Conservation (phyloP, 2,797 vertebrate species). For the Cyclura pinguis region DNA sequence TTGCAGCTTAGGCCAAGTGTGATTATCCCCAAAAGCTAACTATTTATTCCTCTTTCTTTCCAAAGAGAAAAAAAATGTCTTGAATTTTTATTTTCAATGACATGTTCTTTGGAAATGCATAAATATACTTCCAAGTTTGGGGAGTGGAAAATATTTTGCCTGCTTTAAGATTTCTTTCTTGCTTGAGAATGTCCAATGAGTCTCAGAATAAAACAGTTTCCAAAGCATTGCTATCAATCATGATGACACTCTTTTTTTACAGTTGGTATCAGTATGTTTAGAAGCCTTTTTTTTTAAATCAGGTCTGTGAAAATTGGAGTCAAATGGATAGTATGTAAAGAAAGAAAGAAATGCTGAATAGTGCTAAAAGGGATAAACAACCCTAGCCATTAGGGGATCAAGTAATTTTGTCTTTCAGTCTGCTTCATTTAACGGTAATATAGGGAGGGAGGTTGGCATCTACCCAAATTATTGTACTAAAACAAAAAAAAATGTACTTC, state of each 20-base stretch:
- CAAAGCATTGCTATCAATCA: conserved; percentile 37
- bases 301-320: conserved; percentile 30
- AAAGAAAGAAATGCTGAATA: conserved; percentile 36
- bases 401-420: conserved; percentile 55
- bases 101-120: conserved; percentile 22
- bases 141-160: neutral
- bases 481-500: conserved; percentile 32
- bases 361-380: neutral
- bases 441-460: conserved; percentile 11
- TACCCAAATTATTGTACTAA: rapidly evolving
- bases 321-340: conserved; percentile 63
- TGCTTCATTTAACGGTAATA: conserved; percentile 51
- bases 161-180: conserved; percentile 53
- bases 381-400: neutral
- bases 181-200: neutral
- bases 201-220: conserved; percentile 31
- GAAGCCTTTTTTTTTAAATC: conserved; percentile 42
- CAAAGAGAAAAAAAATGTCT: conserved; percentile 34
- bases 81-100: conserved; percentile 38
- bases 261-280: conserved; percentile 43
- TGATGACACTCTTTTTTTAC: conserved; percentile 42
- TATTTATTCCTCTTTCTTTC: conserved; percentile 21
- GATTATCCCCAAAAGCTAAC: neutral
- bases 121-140: neutral
- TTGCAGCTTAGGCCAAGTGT: conserved; percentile 12